These are phyloP conservation scores for Exaiptasia diaphana DNA, from an alignment of 64 coral and sea anemone genomes.

Conservation along the genomic window DNA sequence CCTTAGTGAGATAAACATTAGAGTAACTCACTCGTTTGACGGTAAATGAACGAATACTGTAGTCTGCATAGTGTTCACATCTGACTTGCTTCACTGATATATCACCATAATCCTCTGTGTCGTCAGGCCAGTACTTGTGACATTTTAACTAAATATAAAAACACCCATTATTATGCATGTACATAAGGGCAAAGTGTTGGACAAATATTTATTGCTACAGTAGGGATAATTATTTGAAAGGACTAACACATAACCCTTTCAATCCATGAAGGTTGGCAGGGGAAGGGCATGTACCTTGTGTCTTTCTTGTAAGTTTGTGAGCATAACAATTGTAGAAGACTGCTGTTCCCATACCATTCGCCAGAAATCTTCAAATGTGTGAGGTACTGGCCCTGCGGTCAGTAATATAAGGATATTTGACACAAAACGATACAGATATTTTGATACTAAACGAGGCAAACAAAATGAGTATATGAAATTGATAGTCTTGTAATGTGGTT, in stretches of 20 bases:
- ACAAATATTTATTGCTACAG: too few relatives aligned
- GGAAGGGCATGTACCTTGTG: too few relatives aligned
- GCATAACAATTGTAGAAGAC: slow-evolving; percentile 73
- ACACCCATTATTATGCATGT: neutral
- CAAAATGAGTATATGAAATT: too few relatives aligned
- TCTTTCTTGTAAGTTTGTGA: slow-evolving; percentile 95
- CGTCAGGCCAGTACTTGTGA: slow-evolving; percentile 99
- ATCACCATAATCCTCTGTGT: slow-evolving; percentile 67
- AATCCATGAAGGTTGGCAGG: too few relatives aligned
- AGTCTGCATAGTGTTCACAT: slow-evolving; percentile 68
- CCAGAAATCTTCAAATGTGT: slow-evolving; percentile 92
- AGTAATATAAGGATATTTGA: neutral
- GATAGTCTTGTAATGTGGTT: too few relatives aligned
- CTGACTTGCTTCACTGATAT: slow-evolving; percentile 61
- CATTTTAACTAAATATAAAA: slow-evolving; percentile 74
- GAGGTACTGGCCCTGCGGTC: slow-evolving; percentile 75
- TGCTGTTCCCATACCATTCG: slow-evolving; percentile 97
- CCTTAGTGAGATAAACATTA: too few relatives aligned
- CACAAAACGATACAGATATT: neutral
- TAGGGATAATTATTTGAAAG: too few relatives aligned
- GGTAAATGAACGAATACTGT: slow-evolving; percentile 59
- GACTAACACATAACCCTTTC: too few relatives aligned
- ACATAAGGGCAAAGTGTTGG: neutral
- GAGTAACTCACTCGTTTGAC: slow-evolving; percentile 42
- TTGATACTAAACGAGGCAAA: too few relatives aligned